Conservation (phyloP, 1,140 invertebrate genomes). For the Homarus americanus region DNA sequence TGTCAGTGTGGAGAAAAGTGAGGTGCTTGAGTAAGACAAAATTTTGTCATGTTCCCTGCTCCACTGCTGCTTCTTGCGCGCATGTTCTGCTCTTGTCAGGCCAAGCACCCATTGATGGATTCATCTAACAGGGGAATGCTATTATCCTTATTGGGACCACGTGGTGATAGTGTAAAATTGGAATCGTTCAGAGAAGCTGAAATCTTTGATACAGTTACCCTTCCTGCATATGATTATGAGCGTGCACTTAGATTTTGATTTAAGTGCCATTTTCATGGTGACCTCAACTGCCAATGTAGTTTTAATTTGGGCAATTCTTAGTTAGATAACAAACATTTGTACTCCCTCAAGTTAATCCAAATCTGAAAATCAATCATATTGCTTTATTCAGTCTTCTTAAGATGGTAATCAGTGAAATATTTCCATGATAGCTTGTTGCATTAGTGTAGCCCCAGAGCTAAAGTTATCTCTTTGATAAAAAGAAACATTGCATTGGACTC, state of each 20-base stretch:
- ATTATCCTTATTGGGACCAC: slow-evolving; percentile 75
- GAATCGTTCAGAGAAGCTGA: slow-evolving; percentile 69
- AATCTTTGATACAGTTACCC: slow-evolving; percentile 75
- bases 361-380: slow-evolving; percentile 72
- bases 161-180: slow-evolving; percentile 74
- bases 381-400: slow-evolving; percentile 71
- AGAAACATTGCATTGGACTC: slow-evolving; percentile 72
- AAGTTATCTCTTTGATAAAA: slow-evolving; percentile 67
- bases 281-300: slow-evolving; percentile 76
- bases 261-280: slow-evolving; percentile 75
- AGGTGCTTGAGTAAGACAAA: slow-evolving; percentile 74
- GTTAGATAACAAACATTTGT: slow-evolving; percentile 74
- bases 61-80: slow-evolving; percentile 72
- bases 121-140: slow-evolving; percentile 72
- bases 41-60: slow-evolving; percentile 71
- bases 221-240: slow-evolving; percentile 74
- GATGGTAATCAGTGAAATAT: slow-evolving; percentile 70
- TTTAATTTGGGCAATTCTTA: slow-evolving; percentile 76
- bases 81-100: slow-evolving; percentile 72
- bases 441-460: slow-evolving; percentile 72
- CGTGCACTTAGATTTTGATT: slow-evolving; percentile 75
- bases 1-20: slow-evolving; percentile 72
- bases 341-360: slow-evolving; percentile 68
- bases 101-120: slow-evolving; percentile 72
- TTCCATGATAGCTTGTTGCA: slow-evolving; percentile 72